Evolutionary conservation across 1,140 invertebrate genomes (phyloP).

Genomic region (Ostrea denselamellosa): DNA sequence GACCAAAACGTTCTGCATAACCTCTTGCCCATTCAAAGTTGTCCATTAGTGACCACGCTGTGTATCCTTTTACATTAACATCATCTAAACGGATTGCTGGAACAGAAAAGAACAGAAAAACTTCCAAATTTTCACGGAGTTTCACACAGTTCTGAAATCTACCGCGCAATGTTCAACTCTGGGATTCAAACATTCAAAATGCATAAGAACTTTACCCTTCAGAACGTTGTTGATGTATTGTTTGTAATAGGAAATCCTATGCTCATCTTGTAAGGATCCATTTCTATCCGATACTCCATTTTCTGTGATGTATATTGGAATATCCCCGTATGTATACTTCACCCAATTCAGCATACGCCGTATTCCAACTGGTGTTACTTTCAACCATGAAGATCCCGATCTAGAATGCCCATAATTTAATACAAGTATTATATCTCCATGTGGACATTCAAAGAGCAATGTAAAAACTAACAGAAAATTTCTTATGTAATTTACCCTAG

Average conservation of each 20-base stretch:
- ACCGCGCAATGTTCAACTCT: too few relatives aligned
- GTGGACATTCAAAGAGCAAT: neutral
- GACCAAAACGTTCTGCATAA: slow-evolving; percentile 84
- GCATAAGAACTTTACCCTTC: slow-evolving; percentile 68
- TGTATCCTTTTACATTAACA: slow-evolving; percentile 85
- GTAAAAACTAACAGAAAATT: neutral
- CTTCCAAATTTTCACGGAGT: neutral
- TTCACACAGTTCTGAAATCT: neutral
- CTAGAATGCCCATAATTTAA: slow-evolving; percentile 39
- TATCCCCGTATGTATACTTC: slow-evolving; percentile 82
- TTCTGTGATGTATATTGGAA: slow-evolving; percentile 84
- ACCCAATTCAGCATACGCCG: slow-evolving; percentile 84
- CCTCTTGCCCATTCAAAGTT: slow-evolving; percentile 88
- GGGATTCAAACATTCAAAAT: too few relatives aligned
- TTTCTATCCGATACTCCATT: slow-evolving; percentile 83
- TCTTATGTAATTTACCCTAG: slow-evolving; percentile 11
- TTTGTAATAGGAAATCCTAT: slow-evolving; percentile 80
- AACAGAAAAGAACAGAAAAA: slow-evolving; percentile 1
- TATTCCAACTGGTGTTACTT: slow-evolving; percentile 84
- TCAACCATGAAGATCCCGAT: slow-evolving; percentile 66
- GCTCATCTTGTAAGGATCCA: slow-evolving; percentile 80
- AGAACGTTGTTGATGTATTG: slow-evolving; percentile 84
- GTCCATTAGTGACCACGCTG: slow-evolving; percentile 87
- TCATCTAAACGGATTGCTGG: slow-evolving; percentile 81
- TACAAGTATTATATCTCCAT: neutral